A percentile compares a stretch with the other conserved stretches of the same genome.
Conservation (phyloP, 2,113 vertebrate species). For the Sceloporus tristichus region DNA sequence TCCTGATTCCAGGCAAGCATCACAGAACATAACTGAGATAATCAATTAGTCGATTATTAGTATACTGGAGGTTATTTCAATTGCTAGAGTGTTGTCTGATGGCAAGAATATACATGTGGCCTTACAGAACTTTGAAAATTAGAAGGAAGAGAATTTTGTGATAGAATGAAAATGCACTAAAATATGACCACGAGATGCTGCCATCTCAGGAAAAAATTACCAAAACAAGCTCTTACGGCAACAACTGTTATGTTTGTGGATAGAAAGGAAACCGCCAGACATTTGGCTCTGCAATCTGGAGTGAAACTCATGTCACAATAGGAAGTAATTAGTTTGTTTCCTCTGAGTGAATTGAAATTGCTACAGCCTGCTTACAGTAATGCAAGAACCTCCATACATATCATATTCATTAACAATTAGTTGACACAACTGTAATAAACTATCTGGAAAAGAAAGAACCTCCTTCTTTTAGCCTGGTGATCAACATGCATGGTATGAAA, state of each 20-base stretch:
- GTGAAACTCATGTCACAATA: background rate
- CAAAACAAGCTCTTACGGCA: background rate
- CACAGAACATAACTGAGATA: constrained; percentile 29
- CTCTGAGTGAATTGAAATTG: background rate
- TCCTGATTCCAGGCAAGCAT: constrained; percentile 1
- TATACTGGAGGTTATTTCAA: background rate
- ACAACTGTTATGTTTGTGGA: background rate
- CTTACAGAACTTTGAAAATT: constrained; percentile 7
- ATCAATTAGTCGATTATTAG: background rate
- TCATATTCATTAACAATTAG: constrained; percentile 23
- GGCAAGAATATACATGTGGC: background rate
- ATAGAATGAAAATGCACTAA: constrained; percentile 21
- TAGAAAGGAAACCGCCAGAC: background rate
- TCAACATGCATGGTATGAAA: background rate
- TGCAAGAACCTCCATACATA: constrained; percentile 6
- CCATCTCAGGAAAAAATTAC: background rate
- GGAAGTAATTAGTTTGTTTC: constrained; percentile 31
- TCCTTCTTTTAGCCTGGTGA: constrained; percentile 19
- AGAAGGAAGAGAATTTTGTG: constrained; percentile 3
- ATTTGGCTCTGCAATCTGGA: constrained; percentile 19
- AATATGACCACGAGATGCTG: background rate
- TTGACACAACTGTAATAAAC: constrained; percentile 15
- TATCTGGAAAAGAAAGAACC: background rate
- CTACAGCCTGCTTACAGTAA: constrained; percentile 3
- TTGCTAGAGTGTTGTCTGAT: background rate